Percentiles rank a stretch among this genome's conserved stretches.
phyloP scores from a whole-genome alignment of 2,888 invertebrate species.

The Acronicta aceris region DNA sequence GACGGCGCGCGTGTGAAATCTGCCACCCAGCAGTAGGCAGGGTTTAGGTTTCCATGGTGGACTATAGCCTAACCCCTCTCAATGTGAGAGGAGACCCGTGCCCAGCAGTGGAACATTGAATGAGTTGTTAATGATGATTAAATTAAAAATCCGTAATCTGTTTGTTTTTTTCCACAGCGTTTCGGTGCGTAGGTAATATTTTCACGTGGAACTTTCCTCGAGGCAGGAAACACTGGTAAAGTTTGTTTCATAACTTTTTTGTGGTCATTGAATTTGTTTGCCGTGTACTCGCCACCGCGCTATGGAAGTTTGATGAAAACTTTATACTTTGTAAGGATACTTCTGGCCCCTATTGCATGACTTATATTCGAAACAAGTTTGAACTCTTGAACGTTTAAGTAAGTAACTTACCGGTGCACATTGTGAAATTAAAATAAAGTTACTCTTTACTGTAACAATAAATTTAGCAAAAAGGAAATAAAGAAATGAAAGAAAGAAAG shows the following conservation, averaged over 20 bases:
- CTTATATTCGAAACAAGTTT: conserved; percentile 68
- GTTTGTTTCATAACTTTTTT: conserved; percentile 75
- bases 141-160: too few species aligned
- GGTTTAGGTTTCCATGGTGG: too few species aligned
- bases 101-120: too few species aligned
- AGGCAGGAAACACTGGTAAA: conserved; percentile 60
- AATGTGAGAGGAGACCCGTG: too few species aligned
- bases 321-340: conserved; percentile 67
- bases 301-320: conserved; percentile 79
- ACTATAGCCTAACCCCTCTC: too few species aligned
- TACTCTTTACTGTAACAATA: neutral
- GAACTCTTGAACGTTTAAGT: conserved; percentile 58
- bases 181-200: conserved; percentile 59
- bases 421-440: conserved; percentile 43
- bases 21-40: too few species aligned
- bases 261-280: conserved; percentile 84
- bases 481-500: neutral
- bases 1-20: too few species aligned
- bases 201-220: conserved; percentile 60
- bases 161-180: too few species aligned
- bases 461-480: neutral
- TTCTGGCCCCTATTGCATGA: conserved; percentile 68
- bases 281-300: conserved; percentile 73
- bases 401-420: conserved; percentile 52
- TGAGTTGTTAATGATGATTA: too few species aligned